These are phyloP conservation scores for Melipona beecheii DNA, from an alignment of 2,888 invertebrate genomes.

Conservation along the genomic window DNA sequence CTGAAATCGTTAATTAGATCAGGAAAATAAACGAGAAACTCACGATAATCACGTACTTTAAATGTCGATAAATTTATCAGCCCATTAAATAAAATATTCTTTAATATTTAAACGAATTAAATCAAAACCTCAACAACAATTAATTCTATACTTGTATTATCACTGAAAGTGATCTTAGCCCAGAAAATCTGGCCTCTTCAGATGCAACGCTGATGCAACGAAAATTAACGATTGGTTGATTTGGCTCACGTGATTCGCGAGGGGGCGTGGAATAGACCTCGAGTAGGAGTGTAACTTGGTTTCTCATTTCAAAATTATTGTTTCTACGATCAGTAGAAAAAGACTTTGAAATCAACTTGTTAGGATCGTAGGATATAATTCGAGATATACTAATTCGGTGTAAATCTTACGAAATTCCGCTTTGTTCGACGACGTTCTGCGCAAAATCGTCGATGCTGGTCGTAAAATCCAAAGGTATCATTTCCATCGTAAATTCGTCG, in stretches of 20 bases:
- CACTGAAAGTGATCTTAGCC: no score
- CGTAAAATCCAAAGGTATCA: conserved; percentile 5
- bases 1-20: neutral
- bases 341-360: neutral
- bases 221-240: no score
- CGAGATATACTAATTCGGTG: neutral
- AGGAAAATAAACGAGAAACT: neutral
- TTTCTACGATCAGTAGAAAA: no score
- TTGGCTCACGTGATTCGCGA: no score
- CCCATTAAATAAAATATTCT: no score
- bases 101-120: no score
- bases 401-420: neutral
- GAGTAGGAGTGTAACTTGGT: no score
- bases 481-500: conserved; percentile 34
- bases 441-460: neutral
- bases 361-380: neutral
- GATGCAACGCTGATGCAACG: no score
- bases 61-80: neutral
- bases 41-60: neutral
- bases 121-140: no score
- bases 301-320: neutral
- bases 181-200: no score
- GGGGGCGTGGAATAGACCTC: no score
- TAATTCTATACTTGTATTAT: no score
- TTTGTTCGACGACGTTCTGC: neutral